Evolutionary conservation across 2,888 invertebrate species (phyloP).

Genomic region (Andrena camellia): DNA sequence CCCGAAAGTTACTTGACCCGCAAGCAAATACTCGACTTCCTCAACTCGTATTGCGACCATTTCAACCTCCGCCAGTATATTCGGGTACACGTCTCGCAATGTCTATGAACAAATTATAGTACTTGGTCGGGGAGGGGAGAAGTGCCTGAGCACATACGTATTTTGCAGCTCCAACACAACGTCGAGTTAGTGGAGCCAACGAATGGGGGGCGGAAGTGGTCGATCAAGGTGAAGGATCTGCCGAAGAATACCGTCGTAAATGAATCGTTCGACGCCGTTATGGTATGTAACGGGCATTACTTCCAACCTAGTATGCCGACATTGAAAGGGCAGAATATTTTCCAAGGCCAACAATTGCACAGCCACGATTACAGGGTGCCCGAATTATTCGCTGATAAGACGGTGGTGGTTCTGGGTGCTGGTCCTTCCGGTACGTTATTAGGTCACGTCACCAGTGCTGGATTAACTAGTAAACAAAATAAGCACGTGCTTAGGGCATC

Average conservation of each 20-base stretch:
- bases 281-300: slow-evolving; percentile 86
- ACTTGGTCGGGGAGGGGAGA: not conserved
- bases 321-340: slow-evolving; percentile 84
- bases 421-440: slow-evolving; percentile 83
- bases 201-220: slow-evolving; percentile 76
- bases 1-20: slow-evolving; percentile 91
- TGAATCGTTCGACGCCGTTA: slow-evolving; percentile 83
- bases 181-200: slow-evolving; percentile 79
- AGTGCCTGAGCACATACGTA: too few relatives aligned
- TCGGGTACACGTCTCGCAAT: slow-evolving; percentile 85
- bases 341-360: slow-evolving; percentile 82
- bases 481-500: too few relatives aligned
- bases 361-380: slow-evolving; percentile 84
- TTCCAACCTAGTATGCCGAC: slow-evolving; percentile 85
- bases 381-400: slow-evolving; percentile 78
- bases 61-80: slow-evolving; percentile 89
- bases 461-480: too few relatives aligned
- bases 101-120: not conserved
- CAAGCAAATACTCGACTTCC: slow-evolving; percentile 90
- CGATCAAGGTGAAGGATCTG: slow-evolving; percentile 80
- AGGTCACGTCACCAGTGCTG: not conserved
- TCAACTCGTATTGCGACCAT: slow-evolving; percentile 90
- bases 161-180: slow-evolving; percentile 79
- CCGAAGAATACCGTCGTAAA: slow-evolving; percentile 63
- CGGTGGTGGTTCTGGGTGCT: slow-evolving; percentile 74